A percentile compares a stretch with the other conserved stretches of the same genome.
Evolutionary conservation across 2,113 vertebrate genomes (phyloP).

Genomic region (Nothobranchius furzeri): DNA sequence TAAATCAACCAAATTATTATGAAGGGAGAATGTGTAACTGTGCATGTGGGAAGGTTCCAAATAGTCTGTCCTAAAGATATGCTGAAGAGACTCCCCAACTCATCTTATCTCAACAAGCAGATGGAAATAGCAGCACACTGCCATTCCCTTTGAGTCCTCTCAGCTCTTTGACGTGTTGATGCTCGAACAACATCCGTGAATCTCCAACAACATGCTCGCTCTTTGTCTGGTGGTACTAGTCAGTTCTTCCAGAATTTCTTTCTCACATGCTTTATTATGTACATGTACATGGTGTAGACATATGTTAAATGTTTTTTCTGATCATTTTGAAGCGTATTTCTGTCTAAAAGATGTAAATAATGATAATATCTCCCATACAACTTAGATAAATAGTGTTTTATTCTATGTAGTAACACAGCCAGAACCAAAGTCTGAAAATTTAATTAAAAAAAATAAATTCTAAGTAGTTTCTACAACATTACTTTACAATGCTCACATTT

Average conservation of each 20-base stretch:
- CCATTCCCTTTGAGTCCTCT: conserved; percentile 38
- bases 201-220: conserved; percentile 7
- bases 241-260: neutral
- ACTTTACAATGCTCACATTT: too few species aligned
- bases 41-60: conserved; percentile 52
- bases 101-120: conserved; percentile 67
- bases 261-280: conserved; percentile 1
- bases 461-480: too few species aligned
- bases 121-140: conserved; percentile 67
- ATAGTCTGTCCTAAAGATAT: conserved; percentile 53
- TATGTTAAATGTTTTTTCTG: too few species aligned
- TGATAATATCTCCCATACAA: too few species aligned
- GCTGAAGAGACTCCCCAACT: conserved; percentile 43
- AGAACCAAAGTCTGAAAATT: too few species aligned
- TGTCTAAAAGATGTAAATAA: too few species aligned
- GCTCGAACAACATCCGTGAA: conserved; percentile 45
- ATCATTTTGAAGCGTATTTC: too few species aligned
- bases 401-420: too few species aligned
- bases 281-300: neutral
- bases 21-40: conserved; percentile 8
- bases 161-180: conserved; percentile 49
- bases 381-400: too few species aligned
- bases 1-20: conserved; percentile 27
- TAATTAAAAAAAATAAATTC: too few species aligned
- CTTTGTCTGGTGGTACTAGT: conserved; percentile 20